phyloP scores from a whole-genome alignment of 2,888 invertebrate species.

The Priocnemis perturbator region DNA sequence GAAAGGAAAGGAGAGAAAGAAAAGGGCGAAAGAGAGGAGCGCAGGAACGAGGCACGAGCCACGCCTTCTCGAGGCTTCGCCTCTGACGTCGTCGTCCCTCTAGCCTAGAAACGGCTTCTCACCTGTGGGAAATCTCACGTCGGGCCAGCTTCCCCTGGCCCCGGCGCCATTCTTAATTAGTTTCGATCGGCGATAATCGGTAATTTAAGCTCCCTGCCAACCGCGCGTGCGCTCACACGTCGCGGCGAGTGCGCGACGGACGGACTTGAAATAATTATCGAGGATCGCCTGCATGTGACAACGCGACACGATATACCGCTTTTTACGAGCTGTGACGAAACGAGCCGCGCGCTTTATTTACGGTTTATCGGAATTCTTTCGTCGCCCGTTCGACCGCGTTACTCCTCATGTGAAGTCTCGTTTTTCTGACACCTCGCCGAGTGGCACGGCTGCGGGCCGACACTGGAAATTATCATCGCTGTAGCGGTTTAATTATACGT shows the following conservation, averaged over 20 bases:
- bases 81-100: slow-evolving; percentile 39
- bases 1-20: slow-evolving; percentile 3
- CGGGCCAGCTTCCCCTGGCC: slow-evolving; percentile 1
- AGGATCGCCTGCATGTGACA: too few species aligned
- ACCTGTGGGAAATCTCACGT: slow-evolving; percentile 38
- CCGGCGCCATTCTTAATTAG: slow-evolving; percentile 49
- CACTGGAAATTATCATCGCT: too few species aligned
- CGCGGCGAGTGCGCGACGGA: too few species aligned
- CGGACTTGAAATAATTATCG: too few species aligned
- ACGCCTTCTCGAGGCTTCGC: slow-evolving; percentile 48
- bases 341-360: background rate
- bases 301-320: too few species aligned
- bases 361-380: slow-evolving; percentile 1
- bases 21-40: background rate
- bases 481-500: background rate
- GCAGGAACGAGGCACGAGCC: slow-evolving; percentile 45
- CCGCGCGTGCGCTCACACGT: too few species aligned
- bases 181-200: slow-evolving; percentile 43
- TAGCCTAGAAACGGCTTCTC: slow-evolving; percentile 47
- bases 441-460: background rate
- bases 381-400: background rate
- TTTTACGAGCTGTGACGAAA: slow-evolving; percentile 14
- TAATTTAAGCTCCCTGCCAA: slow-evolving; percentile 20
- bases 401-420: too few species aligned
- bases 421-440: too few species aligned